Base-by-base conservation (phyloP, 2,113 vertebrate species). In the Myotis lucifugus region DNA sequence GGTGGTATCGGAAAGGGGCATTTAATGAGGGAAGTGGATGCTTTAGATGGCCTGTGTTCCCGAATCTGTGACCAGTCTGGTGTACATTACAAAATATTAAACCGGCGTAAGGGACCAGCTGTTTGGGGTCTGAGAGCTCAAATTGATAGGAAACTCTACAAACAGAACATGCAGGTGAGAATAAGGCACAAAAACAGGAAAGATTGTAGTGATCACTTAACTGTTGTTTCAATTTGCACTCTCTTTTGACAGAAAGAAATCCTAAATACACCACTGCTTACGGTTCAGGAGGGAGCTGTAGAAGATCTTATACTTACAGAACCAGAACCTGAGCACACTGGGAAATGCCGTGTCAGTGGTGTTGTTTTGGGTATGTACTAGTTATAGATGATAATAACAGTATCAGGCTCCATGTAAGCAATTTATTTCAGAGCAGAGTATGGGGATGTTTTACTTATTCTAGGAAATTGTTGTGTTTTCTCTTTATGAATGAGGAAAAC, bases 61-160 rank as follows among this genome's bases (percentile, higher is more conserved):
- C 98, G 99, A 37, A 96, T 99, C 34, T 99, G 99, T 66, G 99
- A 99, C 97, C 98, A 97, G 95, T 98, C 99, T 19, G 99, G 99
- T 3, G 95, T 99, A 76, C 98, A 99, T 97, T 99, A 99, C 98
- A 99, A 99, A 89, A 99, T 99, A 91, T 97, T 99, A 88, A 99
- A 99, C 98, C 98, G 98, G 42, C 96, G 98, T 19, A 99, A 99
- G 91, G 99, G 99, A 11, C 99, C 99, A 0, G 99, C 99, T 0
- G 99, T 99, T 64, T 99, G 99, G 99, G 99, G 99, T 5, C 99
- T 99, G 1, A 98, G 99, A 81, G 99, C 99, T 0, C 99, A 99
- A 76, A 98, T 99, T 95, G 99, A 99, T 96, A 98, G 99, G 5
- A 97, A 98, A n/a, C 98, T 96, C 48, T 99, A 99, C 98, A 98